A percentile compares a stretch with the other conserved stretches of the same genome.
These are phyloP conservation scores for Micromesistius poutassou DNA, from an alignment of 2,797 vertebrate genomes.

Conservation along the genomic window DNA sequence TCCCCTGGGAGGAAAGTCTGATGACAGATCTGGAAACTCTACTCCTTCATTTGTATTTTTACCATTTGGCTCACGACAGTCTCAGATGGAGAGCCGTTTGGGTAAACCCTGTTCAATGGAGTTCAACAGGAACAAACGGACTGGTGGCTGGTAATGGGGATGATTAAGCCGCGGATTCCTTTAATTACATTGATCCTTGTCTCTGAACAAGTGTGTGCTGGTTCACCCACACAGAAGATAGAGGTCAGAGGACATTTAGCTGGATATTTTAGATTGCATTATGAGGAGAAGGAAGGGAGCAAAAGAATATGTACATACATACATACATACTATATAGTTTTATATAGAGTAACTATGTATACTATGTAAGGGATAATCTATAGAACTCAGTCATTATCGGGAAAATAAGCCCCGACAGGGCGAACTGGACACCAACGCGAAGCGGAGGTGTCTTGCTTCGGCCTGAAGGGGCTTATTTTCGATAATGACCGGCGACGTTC, in stretches of 20 bases:
- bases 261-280: neutral
- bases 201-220: neutral
- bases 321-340: too few species aligned
- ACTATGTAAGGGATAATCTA: too few species aligned
- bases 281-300: neutral
- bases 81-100: neutral
- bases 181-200: neutral
- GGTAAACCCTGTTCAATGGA: neutral
- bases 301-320: neutral
- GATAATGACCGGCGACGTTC: too few species aligned
- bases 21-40: neutral
- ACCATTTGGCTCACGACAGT: neutral
- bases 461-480: too few species aligned
- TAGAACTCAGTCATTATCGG: too few species aligned
- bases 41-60: neutral
- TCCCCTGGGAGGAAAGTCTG: neutral
- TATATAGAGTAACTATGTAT: too few species aligned
- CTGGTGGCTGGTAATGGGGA: neutral
- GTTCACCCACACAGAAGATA: neutral
- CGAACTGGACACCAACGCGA: too few species aligned
- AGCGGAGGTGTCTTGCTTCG: too few species aligned
- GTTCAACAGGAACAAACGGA: neutral
- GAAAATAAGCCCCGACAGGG: too few species aligned
- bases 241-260: neutral
- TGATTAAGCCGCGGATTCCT: neutral